phyloP scores from a whole-genome alignment of 2,888 invertebrate species.

The Machimus rusticus region DNA sequence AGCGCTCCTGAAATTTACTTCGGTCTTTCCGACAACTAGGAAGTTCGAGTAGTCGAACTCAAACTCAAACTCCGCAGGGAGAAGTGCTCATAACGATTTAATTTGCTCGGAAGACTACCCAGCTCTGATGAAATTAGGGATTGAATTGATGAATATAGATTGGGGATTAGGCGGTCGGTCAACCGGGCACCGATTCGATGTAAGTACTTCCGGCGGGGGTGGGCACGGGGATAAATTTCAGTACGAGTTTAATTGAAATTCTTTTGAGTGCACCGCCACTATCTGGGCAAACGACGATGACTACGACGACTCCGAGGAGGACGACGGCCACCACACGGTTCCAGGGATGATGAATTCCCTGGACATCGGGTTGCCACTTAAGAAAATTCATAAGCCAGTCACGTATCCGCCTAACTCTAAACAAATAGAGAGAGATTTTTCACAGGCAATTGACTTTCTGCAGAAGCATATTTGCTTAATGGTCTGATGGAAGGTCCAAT shows the following conservation, averaged over 20 bases:
- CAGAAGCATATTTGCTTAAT: not conserved
- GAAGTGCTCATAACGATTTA: not conserved
- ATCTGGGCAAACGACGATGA: not conserved
- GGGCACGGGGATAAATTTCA: not conserved
- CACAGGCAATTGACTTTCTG: not conserved
- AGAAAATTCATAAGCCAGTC: not conserved
- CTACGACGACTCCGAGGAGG: not conserved
- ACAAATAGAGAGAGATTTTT: not conserved
- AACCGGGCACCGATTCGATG: not conserved
- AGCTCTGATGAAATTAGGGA: not conserved
- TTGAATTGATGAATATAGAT: not conserved
- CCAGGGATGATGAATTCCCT: not conserved
- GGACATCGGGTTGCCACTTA: not conserved
- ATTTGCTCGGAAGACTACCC: not conserved
- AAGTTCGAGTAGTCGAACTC: not conserved
- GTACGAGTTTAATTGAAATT: not conserved
- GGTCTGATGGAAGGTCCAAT: not conserved
- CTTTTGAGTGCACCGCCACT: not conserved
- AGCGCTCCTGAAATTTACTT: not conserved
- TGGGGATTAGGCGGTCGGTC: not conserved
- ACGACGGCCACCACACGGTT: not conserved
- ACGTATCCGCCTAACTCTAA: not conserved
- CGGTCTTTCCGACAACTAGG: not conserved
- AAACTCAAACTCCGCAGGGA: not conserved
- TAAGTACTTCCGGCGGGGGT: not conserved